Evolutionary conservation across 2,888 invertebrate species (phyloP).

Genomic region (Agrochola lota): DNA sequence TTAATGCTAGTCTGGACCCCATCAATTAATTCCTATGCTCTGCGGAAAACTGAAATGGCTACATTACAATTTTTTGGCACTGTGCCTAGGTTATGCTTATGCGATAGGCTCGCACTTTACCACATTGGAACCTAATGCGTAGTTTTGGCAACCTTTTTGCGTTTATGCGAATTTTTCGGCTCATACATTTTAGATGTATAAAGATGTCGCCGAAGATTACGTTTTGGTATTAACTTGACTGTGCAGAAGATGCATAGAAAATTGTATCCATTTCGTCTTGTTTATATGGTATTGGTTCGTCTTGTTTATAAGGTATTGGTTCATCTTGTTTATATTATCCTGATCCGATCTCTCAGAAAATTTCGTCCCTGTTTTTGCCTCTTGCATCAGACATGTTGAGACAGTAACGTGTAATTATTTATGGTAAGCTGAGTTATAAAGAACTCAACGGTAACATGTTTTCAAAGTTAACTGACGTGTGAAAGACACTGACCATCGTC

Average conservation of each 20-base stretch:
- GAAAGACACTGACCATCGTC: slow-evolving; percentile 18
- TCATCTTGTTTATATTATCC: background rate
- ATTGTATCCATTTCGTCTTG: background rate
- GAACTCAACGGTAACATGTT: slow-evolving; percentile 14
- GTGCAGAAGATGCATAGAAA: background rate
- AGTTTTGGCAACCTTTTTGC: slow-evolving; percentile 1
- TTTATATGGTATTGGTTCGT: background rate
- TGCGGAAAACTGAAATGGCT: slow-evolving; percentile 4
- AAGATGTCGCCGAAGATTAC: background rate
- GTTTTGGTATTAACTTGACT: background rate
- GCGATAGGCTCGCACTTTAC: slow-evolving; percentile 20
- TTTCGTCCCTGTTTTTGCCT: no score
- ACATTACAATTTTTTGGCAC: slow-evolving; percentile 29
- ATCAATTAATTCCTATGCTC: background rate
- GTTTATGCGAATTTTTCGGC: background rate
- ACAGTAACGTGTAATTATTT: background rate
- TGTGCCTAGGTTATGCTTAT: slow-evolving; percentile 37
- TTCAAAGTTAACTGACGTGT: slow-evolving; percentile 21
- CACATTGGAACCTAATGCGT: slow-evolving; percentile 17
- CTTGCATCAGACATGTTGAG: background rate
- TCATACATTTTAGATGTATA: background rate
- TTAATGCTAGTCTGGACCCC: no score
- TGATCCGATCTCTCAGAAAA: no score
- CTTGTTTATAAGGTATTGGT: background rate
- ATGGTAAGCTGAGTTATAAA: slow-evolving; percentile 18